Base-by-base conservation (phyloP, 2,113 vertebrate species). In the Progne subis region DNA sequence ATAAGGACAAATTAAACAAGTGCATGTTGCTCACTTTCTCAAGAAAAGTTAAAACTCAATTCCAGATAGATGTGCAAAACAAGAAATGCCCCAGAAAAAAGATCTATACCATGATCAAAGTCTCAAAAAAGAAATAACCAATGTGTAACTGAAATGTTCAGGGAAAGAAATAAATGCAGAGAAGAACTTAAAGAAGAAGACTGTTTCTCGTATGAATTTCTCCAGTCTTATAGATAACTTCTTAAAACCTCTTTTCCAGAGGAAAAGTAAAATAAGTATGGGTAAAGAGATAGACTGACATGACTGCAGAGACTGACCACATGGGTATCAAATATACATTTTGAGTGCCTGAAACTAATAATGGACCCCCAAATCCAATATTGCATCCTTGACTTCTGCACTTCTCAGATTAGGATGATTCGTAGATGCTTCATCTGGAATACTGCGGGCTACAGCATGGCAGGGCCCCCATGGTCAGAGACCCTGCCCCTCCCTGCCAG, bases 161-260 rank as follows among this genome's bases (percentile, higher is more conserved):
- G 43, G n/a, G 18, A 64, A 80, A 46, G 25, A 70, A 57, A 59
- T 16, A 71, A 85, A 86, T 28, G 7, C 32, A 86, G 4, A 64
- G 8, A 23, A 71, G 14, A 60, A 60, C 9, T 46, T 55, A 37
- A 64, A 53, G 5, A 79, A 29, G 1, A 2, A 77, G 29, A 74
- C 25, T 44, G 5, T 28, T 81, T 70, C 50, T 67, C 8, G 7
- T 17, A 49, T 24, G 2, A 81, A 69, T 57, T 74, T 84, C 3
- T 3, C 17, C 8, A 83, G 17, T 3, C 11, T 75, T 82, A 44
- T 6, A 67, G 24, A 44, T 61, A 72, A 18, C 5, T 52, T 83
- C 50, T 89, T 78, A 57, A 91, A 84, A 84, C 41, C 14, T 37
- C 72, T 41, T 34, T 81, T 86, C 53, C n/a, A 77, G 28, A 74